Evolutionary conservation across 2,797 vertebrate species (phyloP), one percentile per base, ranked within the genome.

Genomic region (Masticophis lateralis): DNA sequence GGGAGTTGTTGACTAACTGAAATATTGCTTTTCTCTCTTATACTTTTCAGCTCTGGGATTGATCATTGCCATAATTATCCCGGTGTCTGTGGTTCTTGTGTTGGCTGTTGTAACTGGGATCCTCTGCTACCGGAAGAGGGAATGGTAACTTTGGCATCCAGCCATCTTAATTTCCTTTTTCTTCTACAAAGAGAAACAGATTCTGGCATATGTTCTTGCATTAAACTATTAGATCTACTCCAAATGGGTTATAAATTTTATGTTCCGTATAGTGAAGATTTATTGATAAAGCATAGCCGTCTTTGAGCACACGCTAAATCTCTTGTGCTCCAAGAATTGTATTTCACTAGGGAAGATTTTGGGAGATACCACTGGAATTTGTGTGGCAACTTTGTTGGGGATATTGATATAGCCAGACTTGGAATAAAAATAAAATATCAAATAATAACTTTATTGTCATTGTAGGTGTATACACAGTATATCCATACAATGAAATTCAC

Each of bases 111-210:
- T 98, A 90, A 97, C 98, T 79, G 98, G 98, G 47, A 95, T 98
- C 79, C 95, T 99, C 93, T 99, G 99, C 97, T 99, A 99, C 96
- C 98, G 97, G 96, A 99, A 99, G 95, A 98, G 99, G 96, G 98
- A 98, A 97, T 99, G 99, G 99, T 99, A 97, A 98, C 92, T 93
- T 28, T 25, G 25, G 43, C 83, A 47, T 93, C 59, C 86, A 66
- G 4, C 11, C 66, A 27, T 18, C 43, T 47, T 89, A 3, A 25
- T 91, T 88, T 59, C 5, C 60, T 74, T 74, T 47, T 13, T 8
- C 83, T 47, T 14, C 37, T 59, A 25, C 7, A n/a, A 53, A 55
- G 32, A 51, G 32, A 57, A 63, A 12, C 3, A 43, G 9, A 11
- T 47, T 59, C 9, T 27, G 37, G 6, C 4, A 27, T 18, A 28